phyloP scores from a whole-genome alignment of 2,797 vertebrate species.

The Gymnodraco acuticeps region DNA sequence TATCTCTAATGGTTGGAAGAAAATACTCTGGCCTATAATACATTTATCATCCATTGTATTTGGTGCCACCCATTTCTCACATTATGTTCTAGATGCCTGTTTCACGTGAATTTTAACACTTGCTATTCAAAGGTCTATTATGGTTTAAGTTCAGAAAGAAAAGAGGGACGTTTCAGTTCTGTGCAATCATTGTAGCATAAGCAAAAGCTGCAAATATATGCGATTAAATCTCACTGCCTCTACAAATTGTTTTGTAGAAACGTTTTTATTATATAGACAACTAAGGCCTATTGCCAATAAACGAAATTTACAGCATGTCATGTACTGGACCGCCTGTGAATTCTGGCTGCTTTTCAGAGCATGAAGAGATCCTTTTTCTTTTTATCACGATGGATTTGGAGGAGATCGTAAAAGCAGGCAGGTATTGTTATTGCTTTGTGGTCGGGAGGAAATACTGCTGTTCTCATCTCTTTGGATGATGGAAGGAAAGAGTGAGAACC shows the following conservation, averaged over 20 bases:
- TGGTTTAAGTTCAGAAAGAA: not conserved
- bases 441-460: slow-evolving; percentile 44
- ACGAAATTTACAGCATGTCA: not conserved
- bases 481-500: slow-evolving; percentile 56
- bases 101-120: not conserved
- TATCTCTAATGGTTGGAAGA: not conserved
- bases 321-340: slow-evolving; percentile 9
- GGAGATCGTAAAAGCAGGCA: slow-evolving; percentile 31
- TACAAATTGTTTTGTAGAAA: not conserved
- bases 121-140: not conserved
- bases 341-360: slow-evolving; percentile 14
- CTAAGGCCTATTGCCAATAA: not conserved
- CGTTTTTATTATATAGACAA: not conserved
- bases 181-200: not conserved
- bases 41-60: not conserved
- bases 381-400: slow-evolving; percentile 48
- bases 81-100: not conserved
- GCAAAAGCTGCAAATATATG: not conserved
- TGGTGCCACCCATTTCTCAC: not conserved
- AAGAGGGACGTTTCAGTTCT: not conserved
- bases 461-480: slow-evolving; percentile 57
- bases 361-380: slow-evolving; percentile 7
- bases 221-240: not conserved
- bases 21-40: slow-evolving; percentile 13
- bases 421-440: slow-evolving; percentile 46